Evolutionary conservation across 2,797 vertebrate species (phyloP), one percentile per base, ranked within the genome.

Genomic region (Channa striata): DNA sequence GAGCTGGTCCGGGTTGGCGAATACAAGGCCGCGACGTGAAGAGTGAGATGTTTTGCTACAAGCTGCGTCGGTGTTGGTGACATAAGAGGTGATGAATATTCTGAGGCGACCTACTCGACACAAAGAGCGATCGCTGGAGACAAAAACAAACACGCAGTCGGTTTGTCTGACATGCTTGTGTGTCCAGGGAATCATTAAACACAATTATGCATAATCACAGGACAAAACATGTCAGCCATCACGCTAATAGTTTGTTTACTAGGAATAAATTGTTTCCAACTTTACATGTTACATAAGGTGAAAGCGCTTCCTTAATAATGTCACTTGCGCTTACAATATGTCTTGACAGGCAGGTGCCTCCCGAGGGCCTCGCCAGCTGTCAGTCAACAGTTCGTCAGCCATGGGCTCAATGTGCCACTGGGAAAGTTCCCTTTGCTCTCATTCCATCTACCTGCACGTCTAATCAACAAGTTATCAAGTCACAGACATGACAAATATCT

Each of bases 71-170:
- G 74, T 66, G 84, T 51, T 79, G 77, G 81, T 78, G 78, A 89
- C 87, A 89, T 75, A 75, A 82, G 82, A 84, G 63, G 73, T 81
- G 88, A 93, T 93, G 85, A 91, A 91, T 91, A 89, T 81, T 77
- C 75, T 16, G 82, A 88, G 84, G 80, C 88, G 87, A 89, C 78
- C 82, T 72, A 74, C 81, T 76, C 62, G 63, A 73, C 67, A 65
- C 73, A 53, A 87, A 86, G 73, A 89, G 72, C 46, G 73, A 86
- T 78, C 82, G 70, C 66, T 47, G 61, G 59, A 83, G 83, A 89
- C 57, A 71, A 87, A 91, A 90, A 86, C 81, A 89, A 86, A 87
- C 82, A 86, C 9, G 81, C 67, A 57, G 75, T 87, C 47, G 79
- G 58, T 83, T 83, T 81, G 82, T 82, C 82, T 83, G 86, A 78